Conservation (phyloP, 2,113 vertebrate species). For the Marmota flaviventris region DNA sequence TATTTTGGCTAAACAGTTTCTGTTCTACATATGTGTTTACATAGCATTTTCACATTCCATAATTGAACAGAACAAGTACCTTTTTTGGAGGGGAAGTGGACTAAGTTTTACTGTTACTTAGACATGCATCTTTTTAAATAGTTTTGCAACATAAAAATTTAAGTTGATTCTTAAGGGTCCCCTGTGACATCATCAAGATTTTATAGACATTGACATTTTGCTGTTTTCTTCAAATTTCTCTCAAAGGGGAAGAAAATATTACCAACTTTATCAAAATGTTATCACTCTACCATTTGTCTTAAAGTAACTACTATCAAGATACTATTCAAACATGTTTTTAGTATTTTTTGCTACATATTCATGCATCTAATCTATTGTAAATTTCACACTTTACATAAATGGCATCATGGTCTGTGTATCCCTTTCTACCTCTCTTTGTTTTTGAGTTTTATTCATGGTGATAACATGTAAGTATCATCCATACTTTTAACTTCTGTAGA, state of each 20-base stretch:
- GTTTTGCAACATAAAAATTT: constrained; percentile 9
- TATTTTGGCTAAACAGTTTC: constrained; percentile 82
- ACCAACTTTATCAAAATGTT: constrained; percentile 13
- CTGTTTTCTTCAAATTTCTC: constrained; percentile 32
- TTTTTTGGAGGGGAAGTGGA: not conserved
- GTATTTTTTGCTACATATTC: constrained; percentile 27
- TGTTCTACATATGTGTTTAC: constrained; percentile 77
- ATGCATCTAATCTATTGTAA: not conserved
- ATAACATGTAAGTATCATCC: not conserved
- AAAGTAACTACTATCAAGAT: not conserved
- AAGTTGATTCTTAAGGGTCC: constrained; percentile 24
- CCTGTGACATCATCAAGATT: not conserved
- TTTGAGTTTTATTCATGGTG: constrained; percentile 46
- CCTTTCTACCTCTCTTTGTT: constrained; percentile 23
- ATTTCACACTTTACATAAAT: constrained; percentile 46
- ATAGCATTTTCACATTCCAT: constrained; percentile 72
- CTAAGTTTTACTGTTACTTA: constrained; percentile 39
- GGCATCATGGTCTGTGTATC: not conserved
- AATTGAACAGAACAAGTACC: constrained; percentile 65
- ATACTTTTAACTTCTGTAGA: not conserved
- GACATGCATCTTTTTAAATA: not conserved
- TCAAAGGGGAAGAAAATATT: constrained; percentile 9
- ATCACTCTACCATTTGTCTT: not conserved
- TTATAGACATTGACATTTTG: constrained; percentile 27
- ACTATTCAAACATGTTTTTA: not conserved